Percentiles rank a stretch among this genome's conserved stretches.
These are phyloP conservation scores for Molorchus minor DNA, from an alignment of 2,888 invertebrate genomes.

Conservation along the genomic window DNA sequence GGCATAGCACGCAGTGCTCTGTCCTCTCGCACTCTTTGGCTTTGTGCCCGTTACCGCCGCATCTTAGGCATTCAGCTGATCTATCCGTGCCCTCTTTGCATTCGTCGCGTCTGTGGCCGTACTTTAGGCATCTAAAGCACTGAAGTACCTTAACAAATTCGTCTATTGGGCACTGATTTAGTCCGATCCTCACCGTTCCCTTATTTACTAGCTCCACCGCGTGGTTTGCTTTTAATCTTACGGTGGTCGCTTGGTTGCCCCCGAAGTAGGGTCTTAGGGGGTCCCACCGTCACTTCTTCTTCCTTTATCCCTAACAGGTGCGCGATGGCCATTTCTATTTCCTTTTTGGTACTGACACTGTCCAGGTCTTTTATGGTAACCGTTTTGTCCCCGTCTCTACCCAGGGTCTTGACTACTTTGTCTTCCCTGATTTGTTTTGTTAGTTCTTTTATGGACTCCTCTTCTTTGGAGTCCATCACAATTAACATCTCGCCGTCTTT, in stretches of 20 bases:
- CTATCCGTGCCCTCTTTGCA: neutral
- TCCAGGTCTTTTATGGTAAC: too few species aligned
- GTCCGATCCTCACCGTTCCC: neutral
- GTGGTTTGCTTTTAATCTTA: too few species aligned
- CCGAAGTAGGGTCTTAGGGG: too few species aligned
- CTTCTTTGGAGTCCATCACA: too few species aligned
- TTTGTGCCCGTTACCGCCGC: neutral
- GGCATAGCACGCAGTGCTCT: constrained; percentile 6
- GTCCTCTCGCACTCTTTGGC: neutral
- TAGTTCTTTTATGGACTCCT: neutral
- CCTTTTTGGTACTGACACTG: too few species aligned
- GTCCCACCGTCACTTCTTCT: too few species aligned
- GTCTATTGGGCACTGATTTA: neutral
- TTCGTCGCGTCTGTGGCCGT: neutral
- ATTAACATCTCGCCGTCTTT: too few species aligned
- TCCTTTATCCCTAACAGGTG: too few species aligned
- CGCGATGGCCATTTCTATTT: too few species aligned
- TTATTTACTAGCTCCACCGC: neutral
- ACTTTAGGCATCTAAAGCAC: neutral
- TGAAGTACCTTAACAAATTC: neutral
- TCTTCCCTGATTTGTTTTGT: neutral
- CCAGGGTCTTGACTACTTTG: too few species aligned
- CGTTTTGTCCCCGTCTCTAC: too few species aligned
- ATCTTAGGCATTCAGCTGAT: constrained; percentile 13
- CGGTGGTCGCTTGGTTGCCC: too few species aligned